Evolutionary conservation across 2,888 invertebrate species (phyloP).

Genomic region (Parasteatoda lunata): DNA sequence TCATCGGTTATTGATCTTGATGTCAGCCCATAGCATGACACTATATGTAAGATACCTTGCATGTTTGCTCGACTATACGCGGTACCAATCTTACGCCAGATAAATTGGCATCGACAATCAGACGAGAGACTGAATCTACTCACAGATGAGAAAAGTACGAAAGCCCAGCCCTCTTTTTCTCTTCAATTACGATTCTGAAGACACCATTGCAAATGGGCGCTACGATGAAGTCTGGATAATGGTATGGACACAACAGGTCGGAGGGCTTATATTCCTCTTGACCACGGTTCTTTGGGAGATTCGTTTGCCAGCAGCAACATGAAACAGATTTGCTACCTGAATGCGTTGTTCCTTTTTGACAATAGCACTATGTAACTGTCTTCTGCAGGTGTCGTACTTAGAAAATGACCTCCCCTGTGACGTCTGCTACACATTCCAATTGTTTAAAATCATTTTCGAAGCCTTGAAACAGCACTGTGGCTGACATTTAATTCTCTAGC

Average conservation of each 20-base stretch:
- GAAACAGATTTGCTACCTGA: neutral
- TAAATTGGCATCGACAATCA: neutral
- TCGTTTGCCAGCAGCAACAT: neutral
- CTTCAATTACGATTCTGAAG: neutral
- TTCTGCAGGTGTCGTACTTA: neutral
- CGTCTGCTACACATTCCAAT: neutral
- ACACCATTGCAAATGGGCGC: constrained; percentile 23
- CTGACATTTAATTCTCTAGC: neutral
- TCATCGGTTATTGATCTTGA: neutral
- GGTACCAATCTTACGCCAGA: neutral
- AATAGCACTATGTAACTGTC: neutral
- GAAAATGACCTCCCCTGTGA: too few relatives aligned
- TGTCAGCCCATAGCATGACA: neutral
- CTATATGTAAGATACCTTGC: neutral
- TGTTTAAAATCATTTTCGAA: constrained; percentile 3
- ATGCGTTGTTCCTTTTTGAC: neutral
- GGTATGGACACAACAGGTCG: constrained; percentile 8
- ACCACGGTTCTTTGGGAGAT: constrained; percentile 12
- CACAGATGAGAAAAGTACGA: neutral
- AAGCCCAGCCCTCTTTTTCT: neutral
- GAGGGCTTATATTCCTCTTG: constrained; percentile 11
- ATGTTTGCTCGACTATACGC: neutral
- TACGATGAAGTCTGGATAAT: constrained; percentile 19
- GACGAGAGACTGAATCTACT: neutral
- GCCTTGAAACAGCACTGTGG: neutral